Conservation (phyloP, 2,888 invertebrate genomes). For the Hydrotaea diabolus region DNA sequence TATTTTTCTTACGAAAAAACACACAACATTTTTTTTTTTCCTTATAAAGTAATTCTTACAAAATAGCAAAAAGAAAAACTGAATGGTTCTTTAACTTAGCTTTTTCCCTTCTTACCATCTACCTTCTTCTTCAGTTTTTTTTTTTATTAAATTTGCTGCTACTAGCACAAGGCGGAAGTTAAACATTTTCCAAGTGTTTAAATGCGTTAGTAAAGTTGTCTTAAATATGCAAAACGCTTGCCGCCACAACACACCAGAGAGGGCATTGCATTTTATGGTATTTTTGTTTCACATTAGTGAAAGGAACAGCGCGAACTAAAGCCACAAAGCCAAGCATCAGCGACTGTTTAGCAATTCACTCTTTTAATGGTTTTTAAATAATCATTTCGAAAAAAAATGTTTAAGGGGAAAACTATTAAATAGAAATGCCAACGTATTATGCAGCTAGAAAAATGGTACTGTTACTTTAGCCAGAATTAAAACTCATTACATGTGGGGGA, state of each 20-base stretch:
- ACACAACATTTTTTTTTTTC: conserved; percentile 33
- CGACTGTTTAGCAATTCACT: background rate
- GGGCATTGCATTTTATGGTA: conserved; percentile 61
- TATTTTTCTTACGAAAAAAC: background rate
- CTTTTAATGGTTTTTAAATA: conserved; percentile 47
- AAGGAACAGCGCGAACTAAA: background rate
- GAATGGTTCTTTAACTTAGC: conserved; percentile 24
- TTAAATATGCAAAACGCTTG: conserved; percentile 61
- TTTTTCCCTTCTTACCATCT: background rate
- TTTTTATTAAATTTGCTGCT: background rate
- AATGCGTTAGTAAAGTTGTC: conserved; percentile 41
- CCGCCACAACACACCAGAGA: conserved; percentile 10
- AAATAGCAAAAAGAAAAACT: background rate
- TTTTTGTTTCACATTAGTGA: conserved; percentile 53
- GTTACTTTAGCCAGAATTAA: conserved; percentile 6
- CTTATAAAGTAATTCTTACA: conserved; percentile 18
- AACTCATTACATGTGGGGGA: conserved; percentile 10
- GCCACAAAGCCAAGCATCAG: background rate
- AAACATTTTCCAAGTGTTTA: conserved; percentile 65
- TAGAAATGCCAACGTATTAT: no score
- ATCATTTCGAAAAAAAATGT: conserved; percentile 9
- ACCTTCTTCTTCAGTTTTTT: background rate
- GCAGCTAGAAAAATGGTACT: background rate
- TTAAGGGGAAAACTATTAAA: conserved; percentile 1
- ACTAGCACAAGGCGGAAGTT: conserved; percentile 57